These are phyloP conservation scores for Ophthalmolycus amberensis DNA, from an alignment of 2,113 vertebrate genomes.

Conservation along the genomic window DNA sequence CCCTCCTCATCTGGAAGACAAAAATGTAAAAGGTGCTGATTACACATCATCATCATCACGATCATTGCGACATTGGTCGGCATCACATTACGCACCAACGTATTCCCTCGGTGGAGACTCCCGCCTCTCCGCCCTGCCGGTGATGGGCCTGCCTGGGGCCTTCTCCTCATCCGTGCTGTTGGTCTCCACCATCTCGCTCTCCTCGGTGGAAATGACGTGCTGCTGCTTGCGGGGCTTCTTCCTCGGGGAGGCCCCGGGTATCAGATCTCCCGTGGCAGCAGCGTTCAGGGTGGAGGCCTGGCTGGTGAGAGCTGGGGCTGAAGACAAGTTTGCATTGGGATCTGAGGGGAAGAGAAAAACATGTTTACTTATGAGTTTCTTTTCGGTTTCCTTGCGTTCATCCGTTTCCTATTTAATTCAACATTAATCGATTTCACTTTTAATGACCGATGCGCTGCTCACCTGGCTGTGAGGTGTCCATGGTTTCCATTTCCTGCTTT, in stretches of 20 bases:
- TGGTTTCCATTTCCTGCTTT: constrained; percentile 91
- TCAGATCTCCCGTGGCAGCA: constrained; percentile 88
- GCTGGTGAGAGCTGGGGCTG: constrained; percentile 80
- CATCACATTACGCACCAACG: constrained; percentile 84
- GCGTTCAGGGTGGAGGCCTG: constrained; percentile 86
- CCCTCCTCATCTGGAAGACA: constrained; percentile 92
- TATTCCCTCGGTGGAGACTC: constrained; percentile 98
- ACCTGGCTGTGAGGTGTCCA: constrained; percentile 86
- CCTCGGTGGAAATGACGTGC: constrained; percentile 97
- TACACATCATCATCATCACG: neutral
- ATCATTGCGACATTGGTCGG: neutral
- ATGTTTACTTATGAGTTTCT: neutral
- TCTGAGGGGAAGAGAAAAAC: constrained; percentile 49
- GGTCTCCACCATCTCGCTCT: constrained; percentile 98
- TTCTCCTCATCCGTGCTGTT: constrained; percentile 98
- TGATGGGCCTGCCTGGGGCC: constrained; percentile 86
- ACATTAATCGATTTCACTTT: neutral
- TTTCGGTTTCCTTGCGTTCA: neutral
- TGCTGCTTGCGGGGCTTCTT: constrained; percentile 99
- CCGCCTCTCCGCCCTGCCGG: constrained; percentile 90
- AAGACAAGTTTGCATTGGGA: constrained; percentile 58
- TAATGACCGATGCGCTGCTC: neutral
- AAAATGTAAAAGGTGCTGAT: neutral
- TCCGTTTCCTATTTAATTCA: neutral
- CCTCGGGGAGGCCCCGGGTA: constrained; percentile 94